phyloP scores from a whole-genome alignment of 1,140 invertebrate species.

The Trachelipus rathkii region DNA sequence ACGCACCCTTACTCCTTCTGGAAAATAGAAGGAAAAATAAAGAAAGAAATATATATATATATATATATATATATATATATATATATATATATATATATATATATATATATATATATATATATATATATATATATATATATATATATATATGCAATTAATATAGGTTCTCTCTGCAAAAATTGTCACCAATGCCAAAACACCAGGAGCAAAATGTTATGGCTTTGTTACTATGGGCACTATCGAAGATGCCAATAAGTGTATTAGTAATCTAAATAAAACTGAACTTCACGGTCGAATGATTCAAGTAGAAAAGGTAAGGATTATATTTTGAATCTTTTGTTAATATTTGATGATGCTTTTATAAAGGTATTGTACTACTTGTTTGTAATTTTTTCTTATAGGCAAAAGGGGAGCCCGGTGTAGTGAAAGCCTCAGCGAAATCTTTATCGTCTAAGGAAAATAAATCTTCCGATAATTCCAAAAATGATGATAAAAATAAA shows the following conservation, averaged over 20 bases:
- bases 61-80: too few relatives aligned
- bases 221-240: constrained; percentile 88
- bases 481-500: not conserved
- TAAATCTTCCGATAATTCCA: not conserved
- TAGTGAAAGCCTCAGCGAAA: not conserved
- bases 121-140: too few relatives aligned
- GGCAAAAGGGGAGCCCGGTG: not conserved
- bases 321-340: too few relatives aligned
- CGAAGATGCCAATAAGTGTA: constrained; percentile 85
- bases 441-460: not conserved
- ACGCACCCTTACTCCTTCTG: too few relatives aligned
- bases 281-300: constrained; percentile 90
- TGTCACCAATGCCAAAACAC: constrained; percentile 89
- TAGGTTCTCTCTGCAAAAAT: constrained; percentile 78
- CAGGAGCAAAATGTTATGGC: constrained; percentile 86
- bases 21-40: too few relatives aligned
- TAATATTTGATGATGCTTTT: too few relatives aligned
- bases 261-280: constrained; percentile 79
- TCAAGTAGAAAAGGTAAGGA: constrained; percentile 76
- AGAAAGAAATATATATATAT: too few relatives aligned
- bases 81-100: too few relatives aligned
- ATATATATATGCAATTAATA: too few relatives aligned
- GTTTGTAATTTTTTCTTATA: too few relatives aligned
- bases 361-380: too few relatives aligned
- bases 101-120: too few relatives aligned